Evolutionary conservation across 2,888 invertebrate genomes (phyloP), one percentile per base, ranked within the genome.

Genomic region (Zhuqinia jingwanae): DNA sequence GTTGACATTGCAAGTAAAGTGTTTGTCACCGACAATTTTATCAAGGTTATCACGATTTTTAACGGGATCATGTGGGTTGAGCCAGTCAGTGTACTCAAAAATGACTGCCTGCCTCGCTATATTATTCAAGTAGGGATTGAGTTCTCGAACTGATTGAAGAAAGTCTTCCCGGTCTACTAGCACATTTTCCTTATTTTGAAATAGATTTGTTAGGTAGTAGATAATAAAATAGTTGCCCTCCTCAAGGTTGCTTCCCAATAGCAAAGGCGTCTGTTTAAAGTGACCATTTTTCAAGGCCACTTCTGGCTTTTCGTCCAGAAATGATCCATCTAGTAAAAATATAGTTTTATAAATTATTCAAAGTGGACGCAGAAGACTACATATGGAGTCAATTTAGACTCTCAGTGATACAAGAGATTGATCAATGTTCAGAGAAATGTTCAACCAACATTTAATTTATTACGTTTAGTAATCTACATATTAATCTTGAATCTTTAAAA

Each of bases 151-250:
- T 36, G 97, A 95, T 84, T 95, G 94, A 73, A 96, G 92, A 92
- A 96, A 97, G 91, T 97, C 96, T 88, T 96, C 95, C 88, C 96
- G 93, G 86, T 95, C 95, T 79, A 97, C 96, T 90, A 96, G 95
- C 25, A 97, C 96, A 92, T 96, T 96, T 92, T 97, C 96, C 92
- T 96, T 96, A 85, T 95, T 95, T 84, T 89, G 84, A 92, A 97
- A 96, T 84, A 96, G 92, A 91, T 96, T 96, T 3, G 96, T 96
- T 85, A 98, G 93, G 92, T 97, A 97, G 93, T 98, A 99, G 89
- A 98, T 95, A 89, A 98, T 96, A 92, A 98, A 98, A 92, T 97
- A 99, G 92, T 96, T 97, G 58, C 97, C 98, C 92, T 99, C 98
- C 92, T 98, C 97, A 17, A 96, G 95, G 92, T 98, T 98, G 75